These are phyloP conservation scores for Mylabris phalerata DNA, from an alignment of 1,140 invertebrate species.

Conservation along the genomic window DNA sequence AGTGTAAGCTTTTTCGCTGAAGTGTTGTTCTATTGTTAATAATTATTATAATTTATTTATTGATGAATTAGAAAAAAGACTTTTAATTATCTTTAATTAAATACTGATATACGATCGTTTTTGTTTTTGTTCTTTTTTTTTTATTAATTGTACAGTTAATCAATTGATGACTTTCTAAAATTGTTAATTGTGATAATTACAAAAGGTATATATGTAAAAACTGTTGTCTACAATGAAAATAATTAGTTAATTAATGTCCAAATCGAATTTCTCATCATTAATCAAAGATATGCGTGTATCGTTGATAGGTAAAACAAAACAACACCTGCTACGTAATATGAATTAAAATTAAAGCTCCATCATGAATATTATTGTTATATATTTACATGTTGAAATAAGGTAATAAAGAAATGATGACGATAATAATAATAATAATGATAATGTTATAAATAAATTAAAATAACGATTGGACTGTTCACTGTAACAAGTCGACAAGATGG, in stretches of 20 bases:
- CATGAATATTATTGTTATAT: conserved; percentile 7
- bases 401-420: background rate
- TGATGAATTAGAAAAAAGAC: too few relatives aligned
- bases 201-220: too few relatives aligned
- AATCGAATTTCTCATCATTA: conserved; percentile 5
- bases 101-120: too few relatives aligned
- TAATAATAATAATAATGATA: background rate
- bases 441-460: conserved; percentile 15
- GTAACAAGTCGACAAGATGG: conserved; percentile 28
- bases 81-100: too few relatives aligned
- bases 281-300: conserved; percentile 6
- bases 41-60: too few relatives aligned
- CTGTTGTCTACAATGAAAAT: conserved; percentile 1
- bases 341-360: conserved; percentile 28
- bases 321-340: conserved; percentile 29
- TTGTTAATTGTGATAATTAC: too few relatives aligned
- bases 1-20: too few relatives aligned
- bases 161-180: too few relatives aligned
- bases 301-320: conserved; percentile 31
- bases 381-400: conserved; percentile 18
- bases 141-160: too few relatives aligned
- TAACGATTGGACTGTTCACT: conserved; percentile 19
- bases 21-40: too few relatives aligned
- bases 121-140: too few relatives aligned
- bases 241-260: conserved; percentile 3